Conservation (phyloP, 2,113 vertebrate genomes). For the Labeo catla region DNA sequence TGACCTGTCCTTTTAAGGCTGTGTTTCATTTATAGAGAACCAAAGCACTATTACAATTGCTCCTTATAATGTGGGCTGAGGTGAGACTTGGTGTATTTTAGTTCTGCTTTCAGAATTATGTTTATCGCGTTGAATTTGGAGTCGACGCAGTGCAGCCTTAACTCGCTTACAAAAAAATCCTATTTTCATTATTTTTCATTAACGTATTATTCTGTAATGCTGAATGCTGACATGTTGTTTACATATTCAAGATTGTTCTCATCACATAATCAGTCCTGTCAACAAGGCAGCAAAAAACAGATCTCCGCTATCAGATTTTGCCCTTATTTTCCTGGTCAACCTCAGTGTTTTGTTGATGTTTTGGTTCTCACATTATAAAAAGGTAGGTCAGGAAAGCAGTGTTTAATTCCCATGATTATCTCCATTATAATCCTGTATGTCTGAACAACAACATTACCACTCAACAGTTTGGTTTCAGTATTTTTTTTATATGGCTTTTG, state of each 20-base stretch:
- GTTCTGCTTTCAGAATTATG: background rate
- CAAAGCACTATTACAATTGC: background rate
- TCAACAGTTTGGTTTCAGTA: background rate
- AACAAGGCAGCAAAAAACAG: background rate
- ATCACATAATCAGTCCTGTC: background rate
- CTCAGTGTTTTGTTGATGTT: constrained; percentile 17
- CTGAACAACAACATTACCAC: background rate
- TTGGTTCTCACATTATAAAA: constrained; percentile 27
- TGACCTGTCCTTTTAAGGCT: background rate
- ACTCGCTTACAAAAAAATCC: background rate
- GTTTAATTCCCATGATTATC: constrained; percentile 21
- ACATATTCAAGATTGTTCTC: background rate
- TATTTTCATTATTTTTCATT: background rate
- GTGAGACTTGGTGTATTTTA: background rate
- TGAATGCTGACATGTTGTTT: background rate
- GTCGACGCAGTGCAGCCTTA: background rate
- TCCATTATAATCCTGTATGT: background rate
- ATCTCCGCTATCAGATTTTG: constrained; percentile 4
- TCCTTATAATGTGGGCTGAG: background rate
- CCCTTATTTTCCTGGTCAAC: constrained; percentile 17
- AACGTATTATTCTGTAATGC: background rate
- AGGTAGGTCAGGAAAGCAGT: background rate
- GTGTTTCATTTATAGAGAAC: background rate
- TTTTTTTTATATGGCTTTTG: background rate
- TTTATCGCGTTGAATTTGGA: background rate